phyloP scores from a whole-genome alignment of 2,888 invertebrate genomes.

The Agrochola litura region DNA sequence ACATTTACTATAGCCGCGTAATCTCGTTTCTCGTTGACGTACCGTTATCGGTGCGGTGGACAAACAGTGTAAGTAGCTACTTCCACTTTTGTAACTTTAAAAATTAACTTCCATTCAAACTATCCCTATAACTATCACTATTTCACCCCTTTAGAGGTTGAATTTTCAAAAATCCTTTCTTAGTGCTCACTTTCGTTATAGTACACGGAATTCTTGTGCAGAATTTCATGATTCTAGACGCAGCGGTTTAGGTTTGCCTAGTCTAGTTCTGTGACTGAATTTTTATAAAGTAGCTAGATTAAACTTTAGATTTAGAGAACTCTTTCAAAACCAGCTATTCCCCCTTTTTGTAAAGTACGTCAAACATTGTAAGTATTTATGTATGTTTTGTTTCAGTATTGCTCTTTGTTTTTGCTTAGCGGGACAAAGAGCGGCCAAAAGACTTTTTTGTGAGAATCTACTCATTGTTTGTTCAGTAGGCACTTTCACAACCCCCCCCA shows the following conservation, averaged over 20 bases:
- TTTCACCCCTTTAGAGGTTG: neutral
- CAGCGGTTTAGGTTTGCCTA: neutral
- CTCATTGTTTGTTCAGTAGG: neutral
- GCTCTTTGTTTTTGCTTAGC: neutral
- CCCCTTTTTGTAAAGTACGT: neutral
- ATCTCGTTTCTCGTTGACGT: too few species aligned
- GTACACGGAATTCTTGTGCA: neutral
- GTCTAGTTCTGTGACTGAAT: neutral
- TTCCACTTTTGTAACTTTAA: neutral
- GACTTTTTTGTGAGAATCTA: neutral
- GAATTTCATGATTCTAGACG: neutral
- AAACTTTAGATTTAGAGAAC: too few species aligned
- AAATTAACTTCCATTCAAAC: neutral
- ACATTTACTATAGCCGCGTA: too few species aligned
- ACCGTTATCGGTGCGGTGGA: too few species aligned
- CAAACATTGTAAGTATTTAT: neutral
- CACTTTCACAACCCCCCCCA: neutral
- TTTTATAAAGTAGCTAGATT: neutral
- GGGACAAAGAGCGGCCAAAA: neutral
- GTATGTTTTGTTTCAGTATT: neutral
- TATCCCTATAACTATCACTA: neutral
- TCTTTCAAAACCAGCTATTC: too few species aligned
- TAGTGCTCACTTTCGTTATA: neutral
- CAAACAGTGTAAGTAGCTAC: neutral
- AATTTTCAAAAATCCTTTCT: neutral